Conservation (phyloP, 1,140 invertebrate species). For the Prorops nasuta region DNA sequence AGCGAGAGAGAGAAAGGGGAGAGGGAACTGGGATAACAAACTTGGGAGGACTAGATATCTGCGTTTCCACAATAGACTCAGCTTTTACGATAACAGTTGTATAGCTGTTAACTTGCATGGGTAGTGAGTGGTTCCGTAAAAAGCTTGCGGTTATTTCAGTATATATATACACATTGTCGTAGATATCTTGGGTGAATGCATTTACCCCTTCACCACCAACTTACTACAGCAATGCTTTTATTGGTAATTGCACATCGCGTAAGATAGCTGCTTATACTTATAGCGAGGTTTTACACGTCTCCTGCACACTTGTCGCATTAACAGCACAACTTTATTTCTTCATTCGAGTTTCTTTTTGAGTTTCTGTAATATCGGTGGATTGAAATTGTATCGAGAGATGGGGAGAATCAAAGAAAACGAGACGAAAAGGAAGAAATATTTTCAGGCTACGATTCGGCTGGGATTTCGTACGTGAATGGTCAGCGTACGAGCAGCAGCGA, state of each 20-base stretch:
- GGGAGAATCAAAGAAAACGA: too few relatives aligned
- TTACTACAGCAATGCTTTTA: background rate
- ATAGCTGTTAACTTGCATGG: background rate
- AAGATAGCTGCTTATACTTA: too few relatives aligned
- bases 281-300: too few relatives aligned
- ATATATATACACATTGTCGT: background rate
- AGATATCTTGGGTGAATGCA: background rate
- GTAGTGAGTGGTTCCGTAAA: background rate
- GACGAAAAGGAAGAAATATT: conserved; percentile 19
- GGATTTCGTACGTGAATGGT: conserved; percentile 44
- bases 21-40: too few relatives aligned
- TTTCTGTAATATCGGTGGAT: too few relatives aligned
- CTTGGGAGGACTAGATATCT: too few relatives aligned
- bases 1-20: too few relatives aligned
- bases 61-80: too few relatives aligned
- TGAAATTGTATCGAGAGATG: too few relatives aligned
- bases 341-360: too few relatives aligned
- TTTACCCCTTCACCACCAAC: background rate
- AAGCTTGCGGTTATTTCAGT: background rate
- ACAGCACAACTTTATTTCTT: too few relatives aligned
- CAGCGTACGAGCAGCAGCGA: conserved; percentile 22
- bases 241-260: background rate
- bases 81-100: background rate
- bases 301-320: too few relatives aligned
- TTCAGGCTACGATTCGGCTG: conserved; percentile 50